Evolutionary conservation across 2,888 invertebrate genomes (phyloP), one percentile per base, ranked within the genome.

Genomic region (Himalopsyche anomala): DNA sequence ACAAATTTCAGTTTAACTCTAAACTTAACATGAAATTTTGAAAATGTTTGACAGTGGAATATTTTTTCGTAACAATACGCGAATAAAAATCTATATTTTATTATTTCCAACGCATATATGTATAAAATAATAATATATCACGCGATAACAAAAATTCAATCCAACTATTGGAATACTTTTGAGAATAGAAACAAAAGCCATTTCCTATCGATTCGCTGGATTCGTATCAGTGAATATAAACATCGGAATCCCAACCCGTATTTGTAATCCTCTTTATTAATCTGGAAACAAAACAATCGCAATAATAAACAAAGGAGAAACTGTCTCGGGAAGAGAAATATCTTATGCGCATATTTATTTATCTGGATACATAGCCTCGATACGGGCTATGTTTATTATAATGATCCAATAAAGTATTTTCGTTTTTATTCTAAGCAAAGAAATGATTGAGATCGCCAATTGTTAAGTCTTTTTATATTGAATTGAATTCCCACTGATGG

Each of bases 151-250:
- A 36, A 36, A 74, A 74, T 74, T 74, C 74, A 74, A 74, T 74
- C 74, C 74, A 74, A 74, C 74, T 74, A 74, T 74, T 36, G 15
- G 74, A 74, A 74, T 74, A 74, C 74, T 74, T 74, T 74, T 38
- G 74, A 74, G 74, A 74, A 74, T 74, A 38, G 74, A 74, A 74
- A 74, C 74, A 74, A 74, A 74, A 74, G 74, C 74, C 74, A 74
- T 74, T 36, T 74, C 74, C 36, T 74, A 74, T 74, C 74, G 74
- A 74, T 74, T 38, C 74, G 9, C 36, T 15, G 74, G 36, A 74
- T 15, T 36, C 74, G 74, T 74, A 28, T 74, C 74, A 74, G 74
- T 36, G 74, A 74, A 74, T 36, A 36, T 74, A 74, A 74, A 74
- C 74, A 74, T 74, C 5, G 36, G 74, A 74, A 36, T 74, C 74